Conservation (phyloP, 1,140 invertebrate species). For the Drosophila lacertosa region DNA sequence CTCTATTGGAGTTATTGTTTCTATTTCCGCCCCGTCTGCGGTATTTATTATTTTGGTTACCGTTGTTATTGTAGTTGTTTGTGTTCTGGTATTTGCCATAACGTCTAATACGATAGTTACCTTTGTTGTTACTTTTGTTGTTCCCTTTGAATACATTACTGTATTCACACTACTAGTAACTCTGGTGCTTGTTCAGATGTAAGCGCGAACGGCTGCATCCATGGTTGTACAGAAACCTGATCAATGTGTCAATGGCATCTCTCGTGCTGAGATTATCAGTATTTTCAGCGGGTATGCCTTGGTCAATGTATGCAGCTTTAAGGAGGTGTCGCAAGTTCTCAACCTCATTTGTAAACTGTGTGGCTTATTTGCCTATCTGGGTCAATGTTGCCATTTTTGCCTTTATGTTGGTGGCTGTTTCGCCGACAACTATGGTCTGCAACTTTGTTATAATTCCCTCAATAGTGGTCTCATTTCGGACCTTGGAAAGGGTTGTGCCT, state of each 20-base stretch:
- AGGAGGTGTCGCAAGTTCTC: constrained; percentile 18
- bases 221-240: constrained; percentile 12
- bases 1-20: constrained; percentile 3
- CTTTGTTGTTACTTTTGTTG: constrained; percentile 4
- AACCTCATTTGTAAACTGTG: constrained; percentile 9
- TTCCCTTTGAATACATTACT: constrained; percentile 1
- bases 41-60: constrained; percentile 8
- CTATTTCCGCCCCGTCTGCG: constrained; percentile 2
- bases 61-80: constrained; percentile 4
- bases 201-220: constrained; percentile 11
- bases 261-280: constrained; percentile 11
- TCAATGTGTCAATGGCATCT: constrained; percentile 14
- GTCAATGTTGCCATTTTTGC: constrained; percentile 19
- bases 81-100: neutral
- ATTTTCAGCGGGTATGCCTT: constrained; percentile 14
- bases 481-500: no score
- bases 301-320: constrained; percentile 10
- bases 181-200: constrained; percentile 13
- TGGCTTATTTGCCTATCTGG: constrained; percentile 26
- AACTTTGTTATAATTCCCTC: constrained; percentile 17
- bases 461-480: constrained; percentile 16
- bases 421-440: constrained; percentile 14
- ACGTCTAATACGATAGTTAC: constrained; percentile 9
- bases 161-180: constrained; percentile 7
- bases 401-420: constrained; percentile 23